These are phyloP conservation scores for Bambusicola thoracicus DNA, from an alignment of 2,113 vertebrate species.

Conservation along the genomic window DNA sequence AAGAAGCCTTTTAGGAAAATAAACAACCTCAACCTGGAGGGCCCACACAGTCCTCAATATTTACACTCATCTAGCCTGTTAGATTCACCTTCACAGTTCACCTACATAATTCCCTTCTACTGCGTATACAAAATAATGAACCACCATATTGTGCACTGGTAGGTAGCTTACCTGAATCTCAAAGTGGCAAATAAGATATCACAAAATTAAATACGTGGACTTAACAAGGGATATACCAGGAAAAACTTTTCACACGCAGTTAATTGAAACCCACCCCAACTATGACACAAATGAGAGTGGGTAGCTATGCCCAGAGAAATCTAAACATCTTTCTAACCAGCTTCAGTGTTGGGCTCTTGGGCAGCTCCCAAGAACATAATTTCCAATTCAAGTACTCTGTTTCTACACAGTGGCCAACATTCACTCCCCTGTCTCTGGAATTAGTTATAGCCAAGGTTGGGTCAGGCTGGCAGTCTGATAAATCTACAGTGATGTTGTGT, in stretches of 20 bases:
- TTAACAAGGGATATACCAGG: neutral
- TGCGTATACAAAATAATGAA: neutral
- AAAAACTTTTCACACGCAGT: no score
- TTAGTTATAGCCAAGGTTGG: neutral
- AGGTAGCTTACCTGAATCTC: neutral
- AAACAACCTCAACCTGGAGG: slow-evolving; percentile 13
- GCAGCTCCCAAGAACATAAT: neutral
- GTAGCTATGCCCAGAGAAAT: neutral
- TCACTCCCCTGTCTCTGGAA: neutral
- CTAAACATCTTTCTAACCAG: no score
- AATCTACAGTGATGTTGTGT: neutral
- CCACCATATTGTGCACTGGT: neutral
- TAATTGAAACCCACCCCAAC: neutral
- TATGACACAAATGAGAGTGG: no score
- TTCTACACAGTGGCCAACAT: neutral
- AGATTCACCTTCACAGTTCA: slow-evolving; percentile 25
- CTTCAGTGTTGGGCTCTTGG: neutral
- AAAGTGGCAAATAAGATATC: neutral
- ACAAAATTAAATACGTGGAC: neutral
- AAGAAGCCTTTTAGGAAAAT: slow-evolving; percentile 57
- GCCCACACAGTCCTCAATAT: slow-evolving; percentile 11
- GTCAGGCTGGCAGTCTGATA: neutral
- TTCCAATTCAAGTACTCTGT: neutral
- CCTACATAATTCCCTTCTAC: neutral
- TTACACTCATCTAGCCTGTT: neutral